Evolutionary conservation across 2,113 vertebrate species (phyloP), one percentile per base, ranked within the genome.

Genomic region (Clarias macrocephalus): DNA sequence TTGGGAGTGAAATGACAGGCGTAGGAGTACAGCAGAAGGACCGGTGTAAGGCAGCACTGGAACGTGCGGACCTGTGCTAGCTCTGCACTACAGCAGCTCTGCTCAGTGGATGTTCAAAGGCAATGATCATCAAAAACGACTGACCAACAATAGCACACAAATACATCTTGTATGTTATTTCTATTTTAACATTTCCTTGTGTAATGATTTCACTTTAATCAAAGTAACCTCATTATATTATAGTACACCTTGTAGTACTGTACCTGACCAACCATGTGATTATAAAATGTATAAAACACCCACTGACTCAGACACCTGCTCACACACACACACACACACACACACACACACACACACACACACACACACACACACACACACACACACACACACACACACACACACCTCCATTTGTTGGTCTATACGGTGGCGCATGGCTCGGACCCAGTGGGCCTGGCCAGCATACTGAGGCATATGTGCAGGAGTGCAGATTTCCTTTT

Each of bases 351-450:
- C 37, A 62, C 73, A 80, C 93, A 86, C 66, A 98, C 97, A 72
- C 37, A 62, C 73, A 80, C 93, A 86, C n/a, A 79, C 93, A 87
- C 68, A 97, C 97, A 62, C 93, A 42, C 19, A 57, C 15, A 82
- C 80, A 62, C 68, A 57, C 56, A 63, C 28, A 65, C 65, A 83
- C 82, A 84, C 75, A 57, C 42, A 72, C 37, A 62, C 73, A 80
- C 93, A 86, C 66, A 98, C 97, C 90, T 95, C 92, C 93, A 96
- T 88, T 52, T 94, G 92, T 11, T 92, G 92, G 37, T 95, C 93
- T 0, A 97, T 91, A 48, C 94, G 94, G 0, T 91, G 90, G 48
- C 88, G 95, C 23, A 97, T 92, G 16, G 92, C 90, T 0, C 89
- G 93, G 5, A 92, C 60, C 93, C 94, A 94, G 89, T 95, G 91